Base-by-base conservation (phyloP, 2,113 vertebrate species). In the Rhinolophus ferrumequinum region DNA sequence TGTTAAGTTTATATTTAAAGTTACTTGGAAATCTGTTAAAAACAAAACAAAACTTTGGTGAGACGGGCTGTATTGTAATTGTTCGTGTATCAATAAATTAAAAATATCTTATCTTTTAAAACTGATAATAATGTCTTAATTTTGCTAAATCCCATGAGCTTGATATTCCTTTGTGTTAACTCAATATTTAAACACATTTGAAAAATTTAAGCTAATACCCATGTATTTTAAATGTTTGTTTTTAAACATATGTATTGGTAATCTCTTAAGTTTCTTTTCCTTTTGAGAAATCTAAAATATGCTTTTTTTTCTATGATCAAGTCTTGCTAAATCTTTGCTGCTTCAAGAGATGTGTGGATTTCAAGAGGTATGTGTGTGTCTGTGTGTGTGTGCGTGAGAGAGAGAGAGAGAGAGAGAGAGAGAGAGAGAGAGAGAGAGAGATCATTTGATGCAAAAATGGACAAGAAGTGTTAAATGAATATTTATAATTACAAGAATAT, bases 221-320 rank as follows among this genome's bases (percentile, higher is more conserved):
- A 33, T 58, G 22, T 30, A 90, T 21, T 89, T 88, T 41, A 91
- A 92, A 56, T 90, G 54, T 41, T 76, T 96, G 72, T 76, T 79
- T 91, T 50, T 66, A 84, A 77, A 66, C 35, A 69, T 56, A 62
- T 38, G 2, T 54, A 1, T 64, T 95, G 26, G 10, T 70, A 35
- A 33, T 80, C 58, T 93, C 50, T 82, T n/a, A 6, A 7, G 5
- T 30, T 76, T 82, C n/a, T 94, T 81, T 72, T 87, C 18, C 8
- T 83, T 60, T 56, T 92, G 56, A 77, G 28, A 88, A 96, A 77
- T 47, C 33, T 62, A 79, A 87, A 89, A 60, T 77, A 30, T 56
- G 67, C 8, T 70, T 13, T 6, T 58, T 92, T 75, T 84, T 47
- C 41, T 60, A 21, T 22, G 18, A 84, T 16, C 10, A 90, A 73